Conservation (phyloP, 2,888 invertebrate species). For the Alloplasta piceator region DNA sequence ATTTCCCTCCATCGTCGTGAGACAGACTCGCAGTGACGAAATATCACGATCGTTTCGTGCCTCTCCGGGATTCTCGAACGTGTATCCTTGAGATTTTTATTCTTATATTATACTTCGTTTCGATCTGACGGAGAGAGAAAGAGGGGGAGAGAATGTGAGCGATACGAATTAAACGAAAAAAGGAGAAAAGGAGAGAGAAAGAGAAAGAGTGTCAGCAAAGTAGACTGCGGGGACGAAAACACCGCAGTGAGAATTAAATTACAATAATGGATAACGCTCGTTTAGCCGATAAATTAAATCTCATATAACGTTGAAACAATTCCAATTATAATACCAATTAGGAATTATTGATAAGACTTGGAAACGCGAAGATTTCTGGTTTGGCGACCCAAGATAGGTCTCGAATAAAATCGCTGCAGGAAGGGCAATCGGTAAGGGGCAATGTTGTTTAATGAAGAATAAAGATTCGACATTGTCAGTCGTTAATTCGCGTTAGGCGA, state of each 20-base stretch:
- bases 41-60: constrained; percentile 51
- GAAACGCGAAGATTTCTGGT: constrained; percentile 3
- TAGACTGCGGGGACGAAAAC: constrained; percentile 20
- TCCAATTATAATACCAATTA: constrained; percentile 64
- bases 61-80: constrained; percentile 44
- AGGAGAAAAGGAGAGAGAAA: constrained; percentile 7
- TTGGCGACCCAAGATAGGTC: constrained; percentile 20
- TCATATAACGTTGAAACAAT: constrained; percentile 37
- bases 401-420: constrained; percentile 32
- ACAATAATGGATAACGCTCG: constrained; percentile 61
- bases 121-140: background rate
- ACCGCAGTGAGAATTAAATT: constrained; percentile 54
- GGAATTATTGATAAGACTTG: constrained; percentile 54
- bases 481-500: constrained; percentile 16
- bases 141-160: background rate
- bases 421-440: constrained; percentile 17
- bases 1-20: constrained; percentile 27
- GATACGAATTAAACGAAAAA: background rate
- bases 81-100: constrained; percentile 61
- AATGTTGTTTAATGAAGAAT: constrained; percentile 26
- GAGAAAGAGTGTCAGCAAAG: constrained; percentile 28
- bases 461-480: constrained; percentile 17
- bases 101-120: constrained; percentile 39
- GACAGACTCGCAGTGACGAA: constrained; percentile 51
- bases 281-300: constrained; percentile 58